A percentile compares a stretch with the other conserved stretches of the same genome.
phyloP scores from a whole-genome alignment of 2,113 vertebrate species.

The Motacilla tschutschensis region DNA sequence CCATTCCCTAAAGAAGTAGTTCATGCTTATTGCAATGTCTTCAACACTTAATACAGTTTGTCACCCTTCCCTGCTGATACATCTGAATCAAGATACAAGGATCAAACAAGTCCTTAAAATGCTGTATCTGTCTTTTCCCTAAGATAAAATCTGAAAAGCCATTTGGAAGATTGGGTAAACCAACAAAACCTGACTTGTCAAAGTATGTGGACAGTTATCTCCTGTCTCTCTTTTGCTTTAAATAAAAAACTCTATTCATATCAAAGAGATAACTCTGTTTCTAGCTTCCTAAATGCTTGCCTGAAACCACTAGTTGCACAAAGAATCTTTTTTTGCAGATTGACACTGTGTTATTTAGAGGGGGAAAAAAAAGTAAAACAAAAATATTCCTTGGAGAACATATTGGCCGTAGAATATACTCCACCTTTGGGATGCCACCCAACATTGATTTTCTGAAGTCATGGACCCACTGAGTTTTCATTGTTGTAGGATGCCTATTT shows the following conservation, averaged over 20 bases:
- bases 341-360: background rate
- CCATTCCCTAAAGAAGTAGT: background rate
- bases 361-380: accelerated
- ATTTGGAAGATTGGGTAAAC: background rate
- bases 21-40: background rate
- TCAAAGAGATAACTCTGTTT: background rate
- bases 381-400: background rate
- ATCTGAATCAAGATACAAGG: background rate
- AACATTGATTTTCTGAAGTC: background rate
- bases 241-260: background rate
- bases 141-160: background rate
- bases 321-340: background rate
- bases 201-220: background rate
- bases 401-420: background rate
- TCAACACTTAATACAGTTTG: background rate
- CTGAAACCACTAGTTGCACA: background rate
- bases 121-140: background rate
- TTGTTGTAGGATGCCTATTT: background rate
- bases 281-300: background rate
- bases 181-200: background rate
- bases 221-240: background rate
- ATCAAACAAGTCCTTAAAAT: background rate
- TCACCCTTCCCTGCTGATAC: background rate
- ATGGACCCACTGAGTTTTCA: background rate
- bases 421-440: background rate